Percentiles rank a stretch among this genome's conserved stretches.
Evolutionary conservation across 35 echinoderm and acorn worm genomes (phyloP).

Genomic region (Nesometra sesokonis): DNA sequence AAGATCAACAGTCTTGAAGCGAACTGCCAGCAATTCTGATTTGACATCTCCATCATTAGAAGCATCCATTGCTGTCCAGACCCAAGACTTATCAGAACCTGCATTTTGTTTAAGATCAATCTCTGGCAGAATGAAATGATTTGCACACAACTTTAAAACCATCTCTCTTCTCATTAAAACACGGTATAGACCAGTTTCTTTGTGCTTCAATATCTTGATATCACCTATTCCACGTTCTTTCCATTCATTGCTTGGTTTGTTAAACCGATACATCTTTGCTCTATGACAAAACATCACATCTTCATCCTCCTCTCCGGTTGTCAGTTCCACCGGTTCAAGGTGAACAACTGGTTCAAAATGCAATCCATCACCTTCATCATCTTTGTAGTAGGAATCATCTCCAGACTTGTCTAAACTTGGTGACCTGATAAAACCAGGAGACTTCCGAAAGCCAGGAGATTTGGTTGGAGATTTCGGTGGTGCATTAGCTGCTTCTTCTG

Average conservation of each 20-base stretch:
- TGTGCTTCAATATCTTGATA: slow-evolving; percentile 61
- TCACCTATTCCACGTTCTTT: slow-evolving; percentile 80
- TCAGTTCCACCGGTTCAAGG: slow-evolving; percentile 41
- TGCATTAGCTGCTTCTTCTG: slow-evolving; percentile 14
- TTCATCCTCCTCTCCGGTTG: slow-evolving; percentile 82
- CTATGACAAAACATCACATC: slow-evolving; percentile 52
- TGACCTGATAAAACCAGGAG: slow-evolving; percentile 14
- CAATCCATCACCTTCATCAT: slow-evolving; percentile 64
- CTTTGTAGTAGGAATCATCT: slow-evolving; percentile 21
- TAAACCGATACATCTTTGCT: slow-evolving; percentile 70
- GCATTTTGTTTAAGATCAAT: slow-evolving; percentile 43
- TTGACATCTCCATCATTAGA: slow-evolving; percentile 45
- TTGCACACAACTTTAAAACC: slow-evolving; percentile 74
- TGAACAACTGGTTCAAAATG: slow-evolving; percentile 68
- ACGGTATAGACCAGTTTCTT: slow-evolving; percentile 15
- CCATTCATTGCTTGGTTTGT: slow-evolving; percentile 47
- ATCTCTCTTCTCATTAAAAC: slow-evolving; percentile 85
- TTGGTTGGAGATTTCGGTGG: slow-evolving; percentile 34
- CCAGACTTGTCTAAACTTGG: slow-evolving; percentile 36
- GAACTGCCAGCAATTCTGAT: slow-evolving; percentile 69
- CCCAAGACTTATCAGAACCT: slow-evolving; percentile 66
- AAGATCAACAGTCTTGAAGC: slow-evolving; percentile 63
- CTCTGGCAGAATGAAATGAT: slow-evolving; percentile 50
- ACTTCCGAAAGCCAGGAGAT: slow-evolving; percentile 4
- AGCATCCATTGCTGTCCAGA: slow-evolving; percentile 85